Conservation (phyloP, 2,113 vertebrate species). For the Pteronura brasiliensis region DNA sequence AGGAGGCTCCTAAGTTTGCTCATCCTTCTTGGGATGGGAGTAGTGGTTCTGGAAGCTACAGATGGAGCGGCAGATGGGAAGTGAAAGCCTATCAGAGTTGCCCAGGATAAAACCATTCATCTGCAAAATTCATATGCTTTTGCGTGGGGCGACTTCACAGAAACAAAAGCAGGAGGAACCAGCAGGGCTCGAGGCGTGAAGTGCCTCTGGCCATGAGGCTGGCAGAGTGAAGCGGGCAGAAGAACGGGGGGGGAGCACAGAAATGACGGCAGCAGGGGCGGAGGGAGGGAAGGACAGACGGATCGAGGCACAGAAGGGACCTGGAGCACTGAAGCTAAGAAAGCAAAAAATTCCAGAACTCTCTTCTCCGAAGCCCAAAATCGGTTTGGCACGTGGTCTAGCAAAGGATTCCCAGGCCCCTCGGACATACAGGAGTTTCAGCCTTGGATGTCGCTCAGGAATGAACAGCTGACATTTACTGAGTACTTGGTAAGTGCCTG, state of each 20-base stretch:
- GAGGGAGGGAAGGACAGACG: neutral
- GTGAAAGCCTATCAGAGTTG: conserved; percentile 74
- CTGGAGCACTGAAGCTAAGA: fast-evolving
- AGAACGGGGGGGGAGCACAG: fast-evolving
- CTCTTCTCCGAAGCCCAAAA: neutral
- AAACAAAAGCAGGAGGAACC: conserved; percentile 64
- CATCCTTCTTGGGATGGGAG: conserved; percentile 62
- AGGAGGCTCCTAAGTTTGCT: conserved; percentile 44
- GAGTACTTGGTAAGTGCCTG: neutral
- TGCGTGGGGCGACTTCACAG: conserved; percentile 44
- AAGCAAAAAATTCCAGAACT: fast-evolving
- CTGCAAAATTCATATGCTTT: conserved; percentile 80
- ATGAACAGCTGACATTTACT: fast-evolving
- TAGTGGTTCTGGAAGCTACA: conserved; percentile 69
- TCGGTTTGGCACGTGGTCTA: neutral
- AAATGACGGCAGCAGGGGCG: neutral
- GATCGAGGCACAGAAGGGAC: too few species aligned
- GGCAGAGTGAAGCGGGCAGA: neutral
- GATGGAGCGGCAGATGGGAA: conserved; percentile 84
- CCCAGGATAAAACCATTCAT: conserved; percentile 80
- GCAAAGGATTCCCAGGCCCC: neutral
- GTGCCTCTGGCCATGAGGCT: conserved; percentile 12
- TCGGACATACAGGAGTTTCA: neutral
- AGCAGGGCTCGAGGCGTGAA: conserved; percentile 46
- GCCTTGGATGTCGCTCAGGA: fast-evolving